Percentiles rank a stretch among this genome's conserved stretches.
phyloP scores from a whole-genome alignment of 2,888 invertebrate species.

The Hirtodrosophila duncani region DNA sequence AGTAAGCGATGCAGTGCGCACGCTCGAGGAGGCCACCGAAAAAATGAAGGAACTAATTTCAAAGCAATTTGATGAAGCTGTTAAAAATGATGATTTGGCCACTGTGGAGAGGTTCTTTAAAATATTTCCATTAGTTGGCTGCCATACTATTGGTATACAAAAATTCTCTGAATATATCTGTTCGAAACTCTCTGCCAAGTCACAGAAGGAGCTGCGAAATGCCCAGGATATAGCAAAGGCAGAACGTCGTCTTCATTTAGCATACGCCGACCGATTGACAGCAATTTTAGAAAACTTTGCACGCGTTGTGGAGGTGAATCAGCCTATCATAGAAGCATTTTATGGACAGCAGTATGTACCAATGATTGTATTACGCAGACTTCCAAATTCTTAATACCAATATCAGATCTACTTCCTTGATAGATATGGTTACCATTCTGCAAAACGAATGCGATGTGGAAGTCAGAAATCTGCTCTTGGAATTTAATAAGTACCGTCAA shows the following conservation, averaged over 20 bases:
- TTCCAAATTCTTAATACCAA: not conserved
- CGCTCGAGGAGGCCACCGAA: conserved; percentile 86
- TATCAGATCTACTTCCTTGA: conserved; percentile 81
- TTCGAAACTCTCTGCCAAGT: conserved; percentile 84
- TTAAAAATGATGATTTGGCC: conserved; percentile 90
- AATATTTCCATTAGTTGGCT: conserved; percentile 95
- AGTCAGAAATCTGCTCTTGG: conserved; percentile 81
- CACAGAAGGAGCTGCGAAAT: conserved; percentile 85
- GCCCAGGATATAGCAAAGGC: conserved; percentile 83
- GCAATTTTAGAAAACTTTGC: conserved; percentile 92
- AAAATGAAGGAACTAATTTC: conserved; percentile 82
- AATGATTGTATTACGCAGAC: not conserved
- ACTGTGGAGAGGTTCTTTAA: conserved; percentile 97
- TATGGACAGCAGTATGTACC: conserved; percentile 81
- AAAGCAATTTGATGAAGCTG: conserved; percentile 93
- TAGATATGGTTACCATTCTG: conserved; percentile 85
- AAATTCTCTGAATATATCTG: conserved; percentile 93
- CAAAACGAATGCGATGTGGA: conserved; percentile 89
- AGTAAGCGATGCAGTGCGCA: conserved; percentile 77
- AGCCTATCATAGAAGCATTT: conserved; percentile 92
- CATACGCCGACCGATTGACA: conserved; percentile 91
- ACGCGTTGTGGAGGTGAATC: conserved; percentile 89
- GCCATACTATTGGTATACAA: conserved; percentile 92
- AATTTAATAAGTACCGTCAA: conserved; percentile 86
- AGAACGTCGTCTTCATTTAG: conserved; percentile 86